Evolutionary conservation across 2,797 vertebrate species (phyloP), one percentile per base, ranked within the genome.

Genomic region (Menidia menidia): DNA sequence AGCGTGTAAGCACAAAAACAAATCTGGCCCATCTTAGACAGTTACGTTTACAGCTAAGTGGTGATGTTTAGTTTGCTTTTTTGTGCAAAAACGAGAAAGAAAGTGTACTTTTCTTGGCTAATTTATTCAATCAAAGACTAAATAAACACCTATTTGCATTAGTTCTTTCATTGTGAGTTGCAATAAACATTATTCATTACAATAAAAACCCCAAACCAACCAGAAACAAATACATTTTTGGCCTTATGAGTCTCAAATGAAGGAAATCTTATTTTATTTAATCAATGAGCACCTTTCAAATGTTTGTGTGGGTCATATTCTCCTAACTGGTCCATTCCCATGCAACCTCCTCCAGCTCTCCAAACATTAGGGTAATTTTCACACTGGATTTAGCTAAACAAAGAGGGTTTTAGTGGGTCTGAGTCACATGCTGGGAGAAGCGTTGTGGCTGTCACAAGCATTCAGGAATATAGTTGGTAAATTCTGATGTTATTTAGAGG

Each of bases 321-420:
- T 68, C 52, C 54, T 9, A 42, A n/a, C 81, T 25, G 64, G 61
- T 8, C 2, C 18, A 71, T 75, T 72, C 55, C 72, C 60, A 59
- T 51, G 76, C 81, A 85, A 77, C 64, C 30, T 76, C 83, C 73
- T 51, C 64, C 67, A 77, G 76, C 79, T 75, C 77, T 77, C 78
- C 33, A 70, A 82, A 81, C 83, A 84, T 79, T 75, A 65, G 86
- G 73, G 75, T 67, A 61, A 88, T 82, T 87, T 90, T 91, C 92
- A 93, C 85, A 87, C 83, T 83, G 83, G 88, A 93, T 93, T 94
- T 92, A 88, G 82, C 41, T 77, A 70, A 93, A 96, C 94, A 96
- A 96, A 95, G 90, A 86, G 80, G 73, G 81, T 81, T 92, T 94
- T 90, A 93, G 90, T 85, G 84, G 90, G 92, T 89, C 83, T 41